Conservation (phyloP, 2,113 vertebrate genomes). For the Leucopsar rothschildi region DNA sequence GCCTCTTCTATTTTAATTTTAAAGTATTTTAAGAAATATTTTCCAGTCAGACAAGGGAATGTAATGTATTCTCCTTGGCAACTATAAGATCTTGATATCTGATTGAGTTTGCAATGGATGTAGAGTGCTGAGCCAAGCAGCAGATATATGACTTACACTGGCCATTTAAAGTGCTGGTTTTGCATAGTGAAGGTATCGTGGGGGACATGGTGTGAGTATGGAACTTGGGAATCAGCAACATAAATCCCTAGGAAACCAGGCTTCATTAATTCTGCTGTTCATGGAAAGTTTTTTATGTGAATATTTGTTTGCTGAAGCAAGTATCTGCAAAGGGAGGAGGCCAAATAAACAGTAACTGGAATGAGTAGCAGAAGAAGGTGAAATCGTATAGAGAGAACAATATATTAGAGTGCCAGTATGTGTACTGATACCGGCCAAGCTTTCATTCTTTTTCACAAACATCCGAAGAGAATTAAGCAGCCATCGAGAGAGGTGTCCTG, state of each 20-base stretch:
- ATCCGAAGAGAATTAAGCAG: background rate
- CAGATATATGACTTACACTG: background rate
- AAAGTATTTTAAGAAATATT: background rate
- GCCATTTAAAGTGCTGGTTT: background rate
- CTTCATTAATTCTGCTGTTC: background rate
- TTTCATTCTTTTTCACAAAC: background rate
- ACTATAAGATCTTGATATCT: background rate
- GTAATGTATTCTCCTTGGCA: background rate
- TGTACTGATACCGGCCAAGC: background rate
- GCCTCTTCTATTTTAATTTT: background rate
- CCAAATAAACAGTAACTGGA: background rate
- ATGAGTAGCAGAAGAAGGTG: background rate
- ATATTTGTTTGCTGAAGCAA: background rate
- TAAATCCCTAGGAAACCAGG: background rate
- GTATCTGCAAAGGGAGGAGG: background rate
- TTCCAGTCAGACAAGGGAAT: background rate
- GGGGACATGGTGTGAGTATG: background rate
- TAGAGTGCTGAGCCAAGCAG: background rate
- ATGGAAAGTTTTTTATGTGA: background rate
- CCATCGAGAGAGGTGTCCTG: background rate
- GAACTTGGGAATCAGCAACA: background rate
- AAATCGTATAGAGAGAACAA: background rate
- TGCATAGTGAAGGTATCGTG: accelerated
- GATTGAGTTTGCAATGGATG: background rate
- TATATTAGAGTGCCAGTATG: background rate